phyloP scores from a whole-genome alignment of 1,140 invertebrate species.

The Penaeus japonicus region DNA sequence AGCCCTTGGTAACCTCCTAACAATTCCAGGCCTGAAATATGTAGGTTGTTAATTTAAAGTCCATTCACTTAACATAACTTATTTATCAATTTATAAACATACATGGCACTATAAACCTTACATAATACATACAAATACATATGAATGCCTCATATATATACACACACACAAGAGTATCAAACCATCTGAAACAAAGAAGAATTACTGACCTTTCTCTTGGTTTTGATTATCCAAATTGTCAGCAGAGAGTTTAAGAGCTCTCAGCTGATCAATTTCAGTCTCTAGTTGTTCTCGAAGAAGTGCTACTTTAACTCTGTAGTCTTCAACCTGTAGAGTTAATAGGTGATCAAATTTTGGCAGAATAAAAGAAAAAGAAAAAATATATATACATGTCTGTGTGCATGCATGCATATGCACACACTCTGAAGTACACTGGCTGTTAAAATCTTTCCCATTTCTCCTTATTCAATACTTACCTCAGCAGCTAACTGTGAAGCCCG shows the following conservation, averaged over 20 bases:
- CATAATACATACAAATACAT: background rate
- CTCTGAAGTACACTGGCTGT: no score
- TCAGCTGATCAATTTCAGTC: constrained; percentile 36
- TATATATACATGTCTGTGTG: background rate
- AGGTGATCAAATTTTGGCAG: no score
- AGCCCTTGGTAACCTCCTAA: constrained; percentile 39
- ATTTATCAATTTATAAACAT: no score
- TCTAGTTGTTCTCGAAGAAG: constrained; percentile 46
- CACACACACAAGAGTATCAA: background rate
- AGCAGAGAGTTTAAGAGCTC: constrained; percentile 39
- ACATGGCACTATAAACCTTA: no score
- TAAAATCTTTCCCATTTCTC: no score
- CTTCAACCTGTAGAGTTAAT: constrained; percentile 20
- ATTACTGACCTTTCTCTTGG: constrained; percentile 39
- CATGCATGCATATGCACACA: no score
- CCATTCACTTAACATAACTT: background rate
- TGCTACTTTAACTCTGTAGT: constrained; percentile 37
- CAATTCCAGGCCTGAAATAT: constrained; percentile 34
- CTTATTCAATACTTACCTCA: background rate
- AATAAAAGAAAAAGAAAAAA: background rate
- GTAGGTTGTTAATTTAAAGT: background rate
- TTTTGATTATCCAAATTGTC: constrained; percentile 49
- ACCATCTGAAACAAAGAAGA: background rate
- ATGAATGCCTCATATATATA: background rate
- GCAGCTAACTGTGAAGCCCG: background rate